phyloP scores from a whole-genome alignment of 2,113 vertebrate species.

The Menidia beryllina region DNA sequence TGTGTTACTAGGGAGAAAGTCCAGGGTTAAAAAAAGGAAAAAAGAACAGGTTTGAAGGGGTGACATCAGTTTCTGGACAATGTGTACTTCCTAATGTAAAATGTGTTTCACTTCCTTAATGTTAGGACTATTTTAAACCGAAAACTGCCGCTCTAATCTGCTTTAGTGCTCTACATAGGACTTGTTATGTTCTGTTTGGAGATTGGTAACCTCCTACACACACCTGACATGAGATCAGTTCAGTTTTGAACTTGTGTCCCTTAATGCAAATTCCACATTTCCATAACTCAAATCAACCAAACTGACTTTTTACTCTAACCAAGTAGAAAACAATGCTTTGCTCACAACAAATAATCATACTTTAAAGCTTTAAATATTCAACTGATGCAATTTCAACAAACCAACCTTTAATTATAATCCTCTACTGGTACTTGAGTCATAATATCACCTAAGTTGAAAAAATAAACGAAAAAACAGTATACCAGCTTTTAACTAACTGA shows the following conservation, averaged over 20 bases:
- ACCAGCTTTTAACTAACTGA: not conserved
- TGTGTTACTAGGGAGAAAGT: constrained; percentile 49
- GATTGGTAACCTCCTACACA: not conserved
- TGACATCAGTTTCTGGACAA: constrained; percentile 67
- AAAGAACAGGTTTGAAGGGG: constrained; percentile 58
- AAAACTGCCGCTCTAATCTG: constrained; percentile 2
- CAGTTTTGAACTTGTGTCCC: constrained; percentile 41
- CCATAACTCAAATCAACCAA: constrained; percentile 80
- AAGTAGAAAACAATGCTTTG: constrained; percentile 22
- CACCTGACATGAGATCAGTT: constrained; percentile 49
- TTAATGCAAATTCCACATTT: constrained; percentile 81
- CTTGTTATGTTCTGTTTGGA: constrained; percentile 13
- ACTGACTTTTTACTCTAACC: constrained; percentile 49
- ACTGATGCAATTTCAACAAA: too few species aligned
- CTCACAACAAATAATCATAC: not conserved
- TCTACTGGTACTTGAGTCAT: too few species aligned
- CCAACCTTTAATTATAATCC: too few species aligned
- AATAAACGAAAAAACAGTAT: too few species aligned
- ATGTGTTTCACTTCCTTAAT: not conserved
- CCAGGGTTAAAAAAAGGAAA: constrained; percentile 41
- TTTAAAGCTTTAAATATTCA: not conserved
- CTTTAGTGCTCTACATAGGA: not conserved
- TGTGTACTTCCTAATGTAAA: constrained; percentile 15
- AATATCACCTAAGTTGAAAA: too few species aligned
- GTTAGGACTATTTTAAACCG: not conserved